Evolutionary conservation across 2,797 vertebrate species (phyloP).

Genomic region (Nothura maculosa): DNA sequence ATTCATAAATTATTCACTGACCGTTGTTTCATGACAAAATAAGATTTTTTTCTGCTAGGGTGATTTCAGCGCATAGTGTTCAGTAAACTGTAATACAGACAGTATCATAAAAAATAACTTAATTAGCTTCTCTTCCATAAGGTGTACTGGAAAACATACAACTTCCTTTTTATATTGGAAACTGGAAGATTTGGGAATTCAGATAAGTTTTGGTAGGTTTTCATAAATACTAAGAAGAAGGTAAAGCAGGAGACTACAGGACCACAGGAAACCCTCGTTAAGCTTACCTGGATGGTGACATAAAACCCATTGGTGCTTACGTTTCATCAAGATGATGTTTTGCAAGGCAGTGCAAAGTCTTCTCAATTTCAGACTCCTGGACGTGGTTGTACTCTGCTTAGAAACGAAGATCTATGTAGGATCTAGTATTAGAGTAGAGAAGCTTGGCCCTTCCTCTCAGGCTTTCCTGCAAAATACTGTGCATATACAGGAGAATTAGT

Average conservation of each 20-base stretch:
- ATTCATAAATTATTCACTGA: neutral
- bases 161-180: neutral
- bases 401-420: neutral
- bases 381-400: neutral
- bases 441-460: neutral
- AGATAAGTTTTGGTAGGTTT: neutral
- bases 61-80: neutral
- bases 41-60: neutral
- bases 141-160: neutral
- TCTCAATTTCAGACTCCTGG: neutral
- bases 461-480: neutral
- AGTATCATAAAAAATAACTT: neutral
- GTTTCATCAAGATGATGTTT: neutral
- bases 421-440: neutral
- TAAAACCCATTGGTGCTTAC: neutral
- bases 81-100: neutral
- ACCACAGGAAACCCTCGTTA: neutral
- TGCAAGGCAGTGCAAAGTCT: neutral
- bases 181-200: neutral
- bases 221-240: neutral
- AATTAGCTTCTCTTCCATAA: neutral
- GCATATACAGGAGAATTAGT: neutral
- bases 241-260: neutral
- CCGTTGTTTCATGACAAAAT: neutral
- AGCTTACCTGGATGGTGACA: neutral